A percentile compares a stretch with the other conserved stretches of the same genome.
phyloP scores from a whole-genome alignment of 1,140 invertebrate species.

The Polyergus mexicanus region DNA sequence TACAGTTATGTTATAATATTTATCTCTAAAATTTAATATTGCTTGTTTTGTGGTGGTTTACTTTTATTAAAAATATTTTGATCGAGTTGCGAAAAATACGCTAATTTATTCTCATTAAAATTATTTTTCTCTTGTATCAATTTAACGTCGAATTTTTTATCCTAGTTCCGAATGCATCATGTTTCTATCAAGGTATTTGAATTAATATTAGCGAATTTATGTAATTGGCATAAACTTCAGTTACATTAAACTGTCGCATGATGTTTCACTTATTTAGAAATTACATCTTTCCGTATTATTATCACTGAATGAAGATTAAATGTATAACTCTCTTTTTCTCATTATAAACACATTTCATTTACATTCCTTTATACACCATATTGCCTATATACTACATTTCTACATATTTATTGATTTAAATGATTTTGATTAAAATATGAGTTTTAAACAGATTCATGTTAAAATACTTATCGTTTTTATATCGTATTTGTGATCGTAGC shows the following conservation, averaged over 20 bases:
- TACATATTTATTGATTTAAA: background rate
- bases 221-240: background rate
- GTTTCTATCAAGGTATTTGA: slow-evolving; percentile 22
- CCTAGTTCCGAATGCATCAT: background rate
- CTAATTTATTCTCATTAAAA: slow-evolving; percentile 50
- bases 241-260: slow-evolving; percentile 33
- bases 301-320: slow-evolving; percentile 4
- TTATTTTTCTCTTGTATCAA: slow-evolving; percentile 37
- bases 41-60: background rate
- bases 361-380: too few relatives aligned
- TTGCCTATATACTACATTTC: background rate
- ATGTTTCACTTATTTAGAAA: background rate
- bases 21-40: slow-evolving; percentile 9
- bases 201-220: slow-evolving; percentile 16
- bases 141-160: slow-evolving; percentile 37
- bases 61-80: slow-evolving; percentile 20
- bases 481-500: background rate
- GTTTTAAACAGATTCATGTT: background rate
- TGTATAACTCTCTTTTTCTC: background rate
- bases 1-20: background rate
- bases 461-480: background rate
- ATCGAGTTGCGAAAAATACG: slow-evolving; percentile 33
- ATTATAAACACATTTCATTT: background rate
- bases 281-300: background rate
- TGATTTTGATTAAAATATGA: background rate